A percentile compares a stretch with the other conserved stretches of the same genome.
Evolutionary conservation across 2,797 vertebrate genomes (phyloP).

Genomic region (Melanotaenia boesemani): DNA sequence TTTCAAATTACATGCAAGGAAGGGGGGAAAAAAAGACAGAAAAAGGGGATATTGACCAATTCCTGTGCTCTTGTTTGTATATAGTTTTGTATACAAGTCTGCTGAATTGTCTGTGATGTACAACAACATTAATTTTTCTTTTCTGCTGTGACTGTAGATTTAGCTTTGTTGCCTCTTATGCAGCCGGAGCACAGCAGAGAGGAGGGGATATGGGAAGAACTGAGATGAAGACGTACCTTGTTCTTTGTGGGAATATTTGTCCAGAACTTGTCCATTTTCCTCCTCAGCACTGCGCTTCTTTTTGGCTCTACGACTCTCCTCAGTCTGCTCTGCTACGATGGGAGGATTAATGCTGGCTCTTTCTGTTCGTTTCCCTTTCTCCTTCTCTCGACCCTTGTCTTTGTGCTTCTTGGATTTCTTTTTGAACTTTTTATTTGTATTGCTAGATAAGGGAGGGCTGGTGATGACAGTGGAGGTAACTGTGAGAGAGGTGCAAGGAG

Average conservation of each 20-base stretch:
- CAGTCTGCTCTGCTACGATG: slow-evolving; percentile 33
- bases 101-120: neutral
- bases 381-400: slow-evolving; percentile 82
- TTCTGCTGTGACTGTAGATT: neutral
- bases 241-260: slow-evolving; percentile 60
- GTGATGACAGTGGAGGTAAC: slow-evolving; percentile 73
- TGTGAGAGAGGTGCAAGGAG: slow-evolving; percentile 69
- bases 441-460: slow-evolving; percentile 63
- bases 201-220: too few species aligned
- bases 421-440: slow-evolving; percentile 84
- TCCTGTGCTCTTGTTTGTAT: too few species aligned
- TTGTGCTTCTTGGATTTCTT: slow-evolving; percentile 91
- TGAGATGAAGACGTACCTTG: slow-evolving; percentile 58
- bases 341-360: slow-evolving; percentile 49
- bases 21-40: too few species aligned
- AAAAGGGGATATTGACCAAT: too few species aligned
- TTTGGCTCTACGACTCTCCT: slow-evolving; percentile 66
- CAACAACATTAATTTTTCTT: neutral
- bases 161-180: neutral
- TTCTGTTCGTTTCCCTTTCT: slow-evolving; percentile 72
- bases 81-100: too few species aligned
- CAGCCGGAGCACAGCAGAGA: too few species aligned
- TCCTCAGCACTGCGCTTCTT: slow-evolving; percentile 72
- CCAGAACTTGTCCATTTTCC: slow-evolving; percentile 49
- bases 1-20: neutral